These are phyloP conservation scores for Zaprionus camerounensis DNA, from an alignment of 1,140 invertebrate species.

Conservation along the genomic window DNA sequence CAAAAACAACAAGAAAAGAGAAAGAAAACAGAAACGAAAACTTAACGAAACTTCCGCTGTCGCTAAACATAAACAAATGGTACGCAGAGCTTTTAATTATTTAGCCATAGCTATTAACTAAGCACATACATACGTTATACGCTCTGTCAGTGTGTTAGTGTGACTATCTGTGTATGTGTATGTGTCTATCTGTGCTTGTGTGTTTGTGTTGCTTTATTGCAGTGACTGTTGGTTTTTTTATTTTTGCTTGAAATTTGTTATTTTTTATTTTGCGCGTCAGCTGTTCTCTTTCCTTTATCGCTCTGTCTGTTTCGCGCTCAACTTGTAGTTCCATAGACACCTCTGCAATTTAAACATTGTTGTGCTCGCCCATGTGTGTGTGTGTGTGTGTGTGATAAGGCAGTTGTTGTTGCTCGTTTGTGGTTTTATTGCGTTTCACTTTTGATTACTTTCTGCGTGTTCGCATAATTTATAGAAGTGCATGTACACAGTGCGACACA, in stretches of 20 bases:
- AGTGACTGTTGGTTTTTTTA: constrained; percentile 27
- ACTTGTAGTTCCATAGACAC: constrained; percentile 22
- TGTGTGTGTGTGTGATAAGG: constrained; percentile 27
- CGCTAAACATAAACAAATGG: constrained; percentile 73
- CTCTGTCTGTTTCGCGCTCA: constrained; percentile 45
- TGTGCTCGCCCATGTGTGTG: constrained; percentile 8
- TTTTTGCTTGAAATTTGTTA: constrained; percentile 35
- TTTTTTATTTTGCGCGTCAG: constrained; percentile 51
- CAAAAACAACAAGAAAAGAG: constrained; percentile 16
- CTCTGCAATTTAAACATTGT: constrained; percentile 53
- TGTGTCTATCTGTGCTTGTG: constrained; percentile 15
- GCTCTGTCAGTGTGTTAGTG: constrained; percentile 4
- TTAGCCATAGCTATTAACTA: constrained; percentile 22
- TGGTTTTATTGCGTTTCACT: constrained; percentile 47
- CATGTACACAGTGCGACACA: background rate
- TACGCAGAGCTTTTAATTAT: constrained; percentile 40
- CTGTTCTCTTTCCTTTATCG: constrained; percentile 57
- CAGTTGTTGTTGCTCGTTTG: constrained; percentile 11
- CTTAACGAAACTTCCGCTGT: constrained; percentile 22
- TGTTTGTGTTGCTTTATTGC: constrained; percentile 34
- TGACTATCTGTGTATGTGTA: background rate
- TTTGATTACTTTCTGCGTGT: constrained; percentile 39
- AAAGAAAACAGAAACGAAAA: constrained; percentile 22
- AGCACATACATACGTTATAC: background rate
- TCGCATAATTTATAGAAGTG: constrained; percentile 37